These are phyloP conservation scores for Colletes collaris DNA, from an alignment of 2,888 invertebrate genomes.

Conservation along the genomic window DNA sequence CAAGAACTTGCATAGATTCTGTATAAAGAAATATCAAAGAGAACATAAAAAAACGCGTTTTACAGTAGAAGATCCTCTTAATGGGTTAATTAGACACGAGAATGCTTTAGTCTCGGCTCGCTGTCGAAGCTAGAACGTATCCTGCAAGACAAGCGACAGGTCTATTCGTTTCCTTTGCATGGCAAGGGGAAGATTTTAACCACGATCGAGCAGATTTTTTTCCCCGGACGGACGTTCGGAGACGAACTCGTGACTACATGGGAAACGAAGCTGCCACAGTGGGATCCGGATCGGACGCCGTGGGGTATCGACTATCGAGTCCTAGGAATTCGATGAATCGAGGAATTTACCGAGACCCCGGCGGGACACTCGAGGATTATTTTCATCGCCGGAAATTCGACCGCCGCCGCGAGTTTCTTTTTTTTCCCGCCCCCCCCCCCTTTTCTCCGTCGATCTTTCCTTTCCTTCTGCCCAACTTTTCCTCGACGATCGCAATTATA, in stretches of 20 bases:
- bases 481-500: conserved; percentile 56
- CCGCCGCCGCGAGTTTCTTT: conserved; percentile 28
- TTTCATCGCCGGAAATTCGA: conserved; percentile 49
- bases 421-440: background rate
- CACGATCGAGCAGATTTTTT: conserved; percentile 10
- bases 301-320: conserved; percentile 36
- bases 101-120: no score
- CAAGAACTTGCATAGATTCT: no score
- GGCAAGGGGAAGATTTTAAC: conserved; percentile 16
- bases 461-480: background rate
- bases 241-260: background rate
- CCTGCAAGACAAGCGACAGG: background rate
- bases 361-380: conserved; percentile 46
- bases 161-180: background rate
- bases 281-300: conserved; percentile 33
- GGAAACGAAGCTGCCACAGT: conserved; percentile 35
- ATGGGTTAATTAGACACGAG: no score
- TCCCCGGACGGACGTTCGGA: background rate
- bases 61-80: no score
- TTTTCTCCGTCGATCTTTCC: background rate
- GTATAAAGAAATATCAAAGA: no score
- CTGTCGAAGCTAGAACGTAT: no score
- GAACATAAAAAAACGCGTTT: no score
- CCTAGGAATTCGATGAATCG: conserved; percentile 43
- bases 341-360: conserved; percentile 41